These are phyloP conservation scores for Lymantria dispar DNA, from an alignment of 2,888 invertebrate genomes.

Conservation along the genomic window DNA sequence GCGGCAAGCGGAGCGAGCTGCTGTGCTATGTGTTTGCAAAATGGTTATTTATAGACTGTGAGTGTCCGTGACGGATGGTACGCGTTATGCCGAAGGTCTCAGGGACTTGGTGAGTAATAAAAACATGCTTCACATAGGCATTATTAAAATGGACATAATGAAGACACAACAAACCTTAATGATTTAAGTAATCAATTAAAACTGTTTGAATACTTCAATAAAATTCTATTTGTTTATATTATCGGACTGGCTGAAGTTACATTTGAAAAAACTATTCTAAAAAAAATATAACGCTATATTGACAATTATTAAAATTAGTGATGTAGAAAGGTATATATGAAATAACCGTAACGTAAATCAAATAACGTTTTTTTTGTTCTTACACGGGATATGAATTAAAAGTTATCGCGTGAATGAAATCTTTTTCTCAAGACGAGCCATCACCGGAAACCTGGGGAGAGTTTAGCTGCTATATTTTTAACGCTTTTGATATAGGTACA, in stretches of 20 bases:
- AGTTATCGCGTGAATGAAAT: conserved; percentile 43
- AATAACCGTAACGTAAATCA: conserved; percentile 5
- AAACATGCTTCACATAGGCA: background rate
- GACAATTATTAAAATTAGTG: conserved; percentile 51
- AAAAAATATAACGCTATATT: conserved; percentile 16
- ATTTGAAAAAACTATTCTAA: conserved; percentile 7
- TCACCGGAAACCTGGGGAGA: conserved; percentile 67
- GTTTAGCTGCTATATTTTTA: conserved; percentile 64
- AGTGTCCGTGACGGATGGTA: conserved; percentile 70
- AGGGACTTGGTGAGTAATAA: conserved; percentile 44
- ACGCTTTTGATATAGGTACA: conserved; percentile 68
- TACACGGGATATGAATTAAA: conserved; percentile 35
- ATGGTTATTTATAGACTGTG: conserved; percentile 71
- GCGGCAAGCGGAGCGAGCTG: conserved; percentile 60
- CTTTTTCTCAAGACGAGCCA: conserved; percentile 53
- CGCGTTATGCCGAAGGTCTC: conserved; percentile 63
- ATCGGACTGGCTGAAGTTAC: conserved; percentile 21
- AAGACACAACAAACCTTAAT: background rate
- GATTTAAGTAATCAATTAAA: background rate
- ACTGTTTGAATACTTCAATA: background rate
- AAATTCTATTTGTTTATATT: background rate
- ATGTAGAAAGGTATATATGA: conserved; percentile 20
- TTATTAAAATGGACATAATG: background rate
- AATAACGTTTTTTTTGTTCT: conserved; percentile 3
- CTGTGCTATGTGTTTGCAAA: conserved; percentile 71